Percentiles rank a stretch among this genome's conserved stretches.
These are phyloP conservation scores for Aplocera efformata DNA, from an alignment of 2,888 invertebrate species.

Conservation along the genomic window DNA sequence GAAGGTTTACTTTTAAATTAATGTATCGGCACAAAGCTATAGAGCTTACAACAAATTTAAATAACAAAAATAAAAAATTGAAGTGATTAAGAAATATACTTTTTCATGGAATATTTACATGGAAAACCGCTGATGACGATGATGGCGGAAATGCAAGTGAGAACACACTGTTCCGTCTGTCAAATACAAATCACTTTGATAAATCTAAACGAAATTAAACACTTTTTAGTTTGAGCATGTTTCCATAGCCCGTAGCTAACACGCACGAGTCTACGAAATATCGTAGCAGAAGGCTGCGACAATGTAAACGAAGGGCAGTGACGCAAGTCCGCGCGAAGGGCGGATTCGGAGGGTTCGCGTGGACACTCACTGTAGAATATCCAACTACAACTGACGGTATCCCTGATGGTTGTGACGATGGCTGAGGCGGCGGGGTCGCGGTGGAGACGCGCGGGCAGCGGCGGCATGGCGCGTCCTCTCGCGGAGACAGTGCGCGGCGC, in stretches of 20 bases:
- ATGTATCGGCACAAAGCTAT: constrained; percentile 15
- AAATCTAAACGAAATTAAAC: constrained; percentile 2
- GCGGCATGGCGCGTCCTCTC: constrained; percentile 68
- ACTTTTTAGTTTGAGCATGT: constrained; percentile 5
- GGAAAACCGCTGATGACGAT: no score
- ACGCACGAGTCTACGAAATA: constrained; percentile 24
- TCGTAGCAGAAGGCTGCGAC: constrained; percentile 34
- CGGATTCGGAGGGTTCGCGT: constrained; percentile 22
- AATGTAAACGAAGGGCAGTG: constrained; percentile 33
- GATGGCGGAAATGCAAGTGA: constrained; percentile 5
- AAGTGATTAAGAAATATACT: no score
- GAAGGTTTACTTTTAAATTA: constrained; percentile 16
- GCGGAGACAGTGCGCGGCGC: constrained; percentile 64
- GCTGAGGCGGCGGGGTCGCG: constrained; percentile 74
- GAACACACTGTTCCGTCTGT: background rate
- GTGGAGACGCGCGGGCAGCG: constrained; percentile 67
- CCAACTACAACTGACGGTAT: constrained; percentile 87
- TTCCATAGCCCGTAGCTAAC: constrained; percentile 6
- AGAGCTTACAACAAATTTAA: no score
- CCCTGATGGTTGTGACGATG: constrained; percentile 82
- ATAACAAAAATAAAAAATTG: no score
- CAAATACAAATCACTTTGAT: background rate
- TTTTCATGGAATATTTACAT: background rate
- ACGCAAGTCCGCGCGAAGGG: constrained; percentile 34
- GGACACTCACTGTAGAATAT: constrained; percentile 86